phyloP scores from a whole-genome alignment of 2,888 invertebrate species.

The Hirtodrosophila trivittata region DNA sequence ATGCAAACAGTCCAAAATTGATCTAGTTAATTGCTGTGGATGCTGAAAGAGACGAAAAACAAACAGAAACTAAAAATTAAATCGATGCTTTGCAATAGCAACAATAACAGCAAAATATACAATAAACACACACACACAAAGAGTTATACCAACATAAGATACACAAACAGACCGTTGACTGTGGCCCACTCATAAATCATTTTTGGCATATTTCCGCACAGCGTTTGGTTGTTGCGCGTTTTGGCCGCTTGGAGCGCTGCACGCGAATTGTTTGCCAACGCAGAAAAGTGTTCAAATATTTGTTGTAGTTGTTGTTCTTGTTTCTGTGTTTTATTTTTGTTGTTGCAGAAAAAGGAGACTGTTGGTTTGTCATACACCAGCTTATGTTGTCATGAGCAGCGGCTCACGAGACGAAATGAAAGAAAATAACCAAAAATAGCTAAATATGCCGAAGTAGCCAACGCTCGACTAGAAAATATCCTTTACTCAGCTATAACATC shows the following conservation, averaged over 20 bases:
- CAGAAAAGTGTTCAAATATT: slow-evolving; percentile 71
- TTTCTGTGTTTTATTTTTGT: neutral
- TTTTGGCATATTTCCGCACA: slow-evolving; percentile 48
- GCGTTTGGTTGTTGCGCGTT: slow-evolving; percentile 17
- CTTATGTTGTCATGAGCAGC: slow-evolving; percentile 54
- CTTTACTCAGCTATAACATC: slow-evolving; percentile 1
- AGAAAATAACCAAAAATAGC: neutral
- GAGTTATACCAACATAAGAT: neutral
- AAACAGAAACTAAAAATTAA: slow-evolving; percentile 44
- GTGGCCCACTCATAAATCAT: slow-evolving; percentile 68
- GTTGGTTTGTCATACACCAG: slow-evolving; percentile 48
- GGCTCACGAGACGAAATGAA: slow-evolving; percentile 6
- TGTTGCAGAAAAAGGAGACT: neutral
- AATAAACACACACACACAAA: slow-evolving; percentile 2
- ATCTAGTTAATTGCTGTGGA: slow-evolving; percentile 40
- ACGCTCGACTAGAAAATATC: slow-evolving; percentile 1
- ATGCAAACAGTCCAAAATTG: slow-evolving; percentile 45
- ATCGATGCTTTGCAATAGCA: slow-evolving; percentile 56
- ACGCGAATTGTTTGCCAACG: slow-evolving; percentile 61
- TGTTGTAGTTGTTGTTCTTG: slow-evolving; percentile 28
- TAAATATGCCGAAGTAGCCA: neutral
- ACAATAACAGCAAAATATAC: slow-evolving; percentile 9
- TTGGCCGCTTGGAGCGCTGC: slow-evolving; percentile 39
- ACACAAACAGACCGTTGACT: neutral
- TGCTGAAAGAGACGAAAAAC: neutral